phyloP scores from a whole-genome alignment of 2,113 vertebrate species.

The Acrocephalus arundinaceus region DNA sequence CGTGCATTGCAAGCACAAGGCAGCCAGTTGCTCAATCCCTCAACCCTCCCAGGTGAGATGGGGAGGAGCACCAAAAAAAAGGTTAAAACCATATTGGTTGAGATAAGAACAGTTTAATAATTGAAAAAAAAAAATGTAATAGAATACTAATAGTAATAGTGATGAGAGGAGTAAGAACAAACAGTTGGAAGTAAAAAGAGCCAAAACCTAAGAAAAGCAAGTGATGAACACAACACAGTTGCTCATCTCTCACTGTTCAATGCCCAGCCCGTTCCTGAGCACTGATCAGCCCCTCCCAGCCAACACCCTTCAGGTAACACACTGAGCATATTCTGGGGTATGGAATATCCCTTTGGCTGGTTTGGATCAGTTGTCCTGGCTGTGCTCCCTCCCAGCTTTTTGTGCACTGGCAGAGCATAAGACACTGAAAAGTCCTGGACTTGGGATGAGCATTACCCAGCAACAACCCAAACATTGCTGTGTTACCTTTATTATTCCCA shows the following conservation, averaged over 20 bases:
- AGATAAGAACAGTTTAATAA: neutral
- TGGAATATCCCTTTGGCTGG: neutral
- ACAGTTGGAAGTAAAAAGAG: neutral
- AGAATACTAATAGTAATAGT: neutral
- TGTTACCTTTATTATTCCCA: neutral
- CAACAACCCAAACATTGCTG: neutral
- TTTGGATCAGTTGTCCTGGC: neutral
- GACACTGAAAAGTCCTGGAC: neutral
- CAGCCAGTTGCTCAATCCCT: neutral
- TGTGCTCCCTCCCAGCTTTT: neutral
- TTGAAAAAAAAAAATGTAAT: neutral
- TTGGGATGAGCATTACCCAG: neutral
- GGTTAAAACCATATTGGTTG: neutral
- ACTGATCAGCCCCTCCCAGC: neutral
- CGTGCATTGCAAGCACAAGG: neutral
- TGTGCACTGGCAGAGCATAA: neutral
- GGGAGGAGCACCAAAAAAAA: neutral
- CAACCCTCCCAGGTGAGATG: neutral
- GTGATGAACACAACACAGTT: accelerated
- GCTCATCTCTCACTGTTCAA: neutral
- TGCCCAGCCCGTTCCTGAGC: accelerated
- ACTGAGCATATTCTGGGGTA: neutral
- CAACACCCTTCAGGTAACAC: neutral
- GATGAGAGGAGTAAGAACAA: accelerated
- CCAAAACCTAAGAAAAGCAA: neutral